Base-by-base conservation (phyloP, 2,888 invertebrate species). In the Leptopilina myrica region DNA sequence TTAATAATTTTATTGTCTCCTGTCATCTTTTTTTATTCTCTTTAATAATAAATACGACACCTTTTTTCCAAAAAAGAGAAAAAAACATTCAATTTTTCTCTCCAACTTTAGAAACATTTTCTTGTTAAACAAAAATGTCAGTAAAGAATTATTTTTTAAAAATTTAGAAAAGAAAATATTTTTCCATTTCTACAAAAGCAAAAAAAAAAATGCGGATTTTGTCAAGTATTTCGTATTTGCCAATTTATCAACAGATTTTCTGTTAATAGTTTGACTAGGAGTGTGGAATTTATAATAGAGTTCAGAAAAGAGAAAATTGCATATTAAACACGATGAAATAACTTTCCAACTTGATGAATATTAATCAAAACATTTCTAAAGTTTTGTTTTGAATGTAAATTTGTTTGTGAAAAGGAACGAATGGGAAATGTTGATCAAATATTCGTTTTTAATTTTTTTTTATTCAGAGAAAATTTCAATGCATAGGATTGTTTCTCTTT, bases 351-450 rank as follows among this genome's bases (percentile, higher is more conserved):
- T 62, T 62, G 62, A 62, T 62, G 62, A 62, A 62, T 62, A 62
- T 62, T 62, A 62, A 62, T 62, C 62, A 62, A 62, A 62, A 62
- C 62, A 62, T 62, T 62, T 62, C 62, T 62, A 62, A 62, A 62
- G 62, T 62, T 62, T 62, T 62, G 62, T 62, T 62, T 62, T 62
- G 62, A 62, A 62, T 62, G 62, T 62, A 62, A 62, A 62, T 62
- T 62, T 59, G 59, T 59, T 59, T 62, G 20, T 62, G 62, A 62
- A 62, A 43, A 62, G 62, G 62, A 62, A 62, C 62, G 62, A 62
- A 62, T 62, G 62, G 43, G 62, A 62, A 62, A 15, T 62, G 20
- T 15, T 59, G 15, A 15, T 59, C 5, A 59, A 59, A 59, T 59
- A 59, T 62, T 62, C 62, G 20, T 62, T 62, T 43, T 62, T 62